Percentiles rank a stretch among this genome's conserved stretches.
Conservation (phyloP, 2,113 vertebrate species). For the Phylloscopus trochiloides region DNA sequence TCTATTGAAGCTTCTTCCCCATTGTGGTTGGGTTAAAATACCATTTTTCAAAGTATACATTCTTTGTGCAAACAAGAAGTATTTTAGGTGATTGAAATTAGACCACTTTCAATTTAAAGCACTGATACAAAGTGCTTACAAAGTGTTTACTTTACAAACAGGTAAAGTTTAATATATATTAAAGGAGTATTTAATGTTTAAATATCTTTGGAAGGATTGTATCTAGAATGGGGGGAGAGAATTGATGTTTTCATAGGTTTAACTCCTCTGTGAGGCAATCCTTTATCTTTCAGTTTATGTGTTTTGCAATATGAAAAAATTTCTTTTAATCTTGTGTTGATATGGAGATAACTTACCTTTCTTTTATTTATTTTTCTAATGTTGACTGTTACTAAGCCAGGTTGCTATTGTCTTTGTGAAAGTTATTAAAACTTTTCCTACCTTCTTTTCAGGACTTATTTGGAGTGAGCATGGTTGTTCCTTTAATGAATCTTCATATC, state of each 20-base stretch:
- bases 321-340: background rate
- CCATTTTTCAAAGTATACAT: background rate
- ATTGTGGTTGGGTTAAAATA: background rate
- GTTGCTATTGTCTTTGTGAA: background rate
- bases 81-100: background rate
- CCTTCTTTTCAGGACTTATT: slow-evolving; percentile 86
- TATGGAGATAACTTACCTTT: background rate
- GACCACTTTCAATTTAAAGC: background rate
- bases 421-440: background rate
- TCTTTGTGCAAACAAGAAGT: background rate
- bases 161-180: background rate
- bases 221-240: background rate
- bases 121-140: background rate
- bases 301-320: background rate
- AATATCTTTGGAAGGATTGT: background rate
- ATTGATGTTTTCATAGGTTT: background rate
- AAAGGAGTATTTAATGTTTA: background rate
- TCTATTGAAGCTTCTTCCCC: background rate
- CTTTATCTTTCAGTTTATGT: background rate
- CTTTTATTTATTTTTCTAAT: background rate
- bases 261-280: background rate
- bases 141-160: background rate
- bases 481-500: slow-evolving; percentile 89
- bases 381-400: background rate
- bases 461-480: slow-evolving; percentile 95